These are phyloP conservation scores for Pegea sp. DNA, from an alignment of 23 tunicate species.

Conservation along the genomic window DNA sequence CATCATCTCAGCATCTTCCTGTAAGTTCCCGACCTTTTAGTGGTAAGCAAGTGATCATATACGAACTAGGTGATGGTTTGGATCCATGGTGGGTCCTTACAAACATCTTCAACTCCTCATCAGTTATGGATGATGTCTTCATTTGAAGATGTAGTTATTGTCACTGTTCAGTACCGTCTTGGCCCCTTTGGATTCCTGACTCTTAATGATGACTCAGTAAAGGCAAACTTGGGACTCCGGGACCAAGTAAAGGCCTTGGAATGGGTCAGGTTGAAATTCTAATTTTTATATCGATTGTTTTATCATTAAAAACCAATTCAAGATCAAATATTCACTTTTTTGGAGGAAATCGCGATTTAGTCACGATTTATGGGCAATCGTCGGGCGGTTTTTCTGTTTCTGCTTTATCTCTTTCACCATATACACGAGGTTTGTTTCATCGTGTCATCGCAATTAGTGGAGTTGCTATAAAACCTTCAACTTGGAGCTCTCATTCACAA, in stretches of 20 bases:
- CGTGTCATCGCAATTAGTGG: slow-evolving; percentile 51
- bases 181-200: slow-evolving; percentile 77
- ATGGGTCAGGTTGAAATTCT: slow-evolving; percentile 42
- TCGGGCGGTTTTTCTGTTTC: slow-evolving; percentile 60
- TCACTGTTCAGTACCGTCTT: slow-evolving; percentile 65
- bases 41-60: no score
- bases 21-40: no score
- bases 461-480: slow-evolving; percentile 10
- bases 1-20: no score
- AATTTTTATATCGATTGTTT: not conserved
- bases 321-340: slow-evolving; percentile 49
- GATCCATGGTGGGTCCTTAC: slow-evolving; percentile 80
- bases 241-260: slow-evolving; percentile 67
- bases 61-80: slow-evolving; percentile 85
- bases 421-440: slow-evolving; percentile 49
- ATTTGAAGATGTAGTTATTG: slow-evolving; percentile 71
- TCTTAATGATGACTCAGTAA: slow-evolving; percentile 48
- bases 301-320: not conserved
- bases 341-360: slow-evolving; percentile 60
- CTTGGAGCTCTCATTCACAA: no score
- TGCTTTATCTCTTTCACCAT: slow-evolving; percentile 40
- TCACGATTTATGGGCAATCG: slow-evolving; percentile 63
- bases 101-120: slow-evolving; percentile 28
- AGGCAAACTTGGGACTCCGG: slow-evolving; percentile 36
- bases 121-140: slow-evolving; percentile 73